phyloP scores from a whole-genome alignment of 2,797 vertebrate species.

The Ptychadena robeensis region DNA sequence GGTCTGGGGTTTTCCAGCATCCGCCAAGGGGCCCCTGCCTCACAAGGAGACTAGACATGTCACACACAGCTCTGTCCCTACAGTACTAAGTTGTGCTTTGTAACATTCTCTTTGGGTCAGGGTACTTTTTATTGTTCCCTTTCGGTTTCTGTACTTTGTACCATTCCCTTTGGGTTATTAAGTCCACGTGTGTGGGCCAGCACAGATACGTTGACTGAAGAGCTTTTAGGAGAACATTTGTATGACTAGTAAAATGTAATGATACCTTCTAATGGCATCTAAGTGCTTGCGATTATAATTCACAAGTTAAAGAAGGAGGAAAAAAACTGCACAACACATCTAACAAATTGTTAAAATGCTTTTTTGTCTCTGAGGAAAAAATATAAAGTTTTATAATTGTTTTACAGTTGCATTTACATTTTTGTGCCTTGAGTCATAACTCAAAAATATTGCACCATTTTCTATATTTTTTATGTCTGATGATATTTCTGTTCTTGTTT shows the following conservation, averaged over 20 bases:
- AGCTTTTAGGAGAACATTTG: neutral
- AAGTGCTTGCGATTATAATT: constrained; percentile 13
- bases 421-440: neutral
- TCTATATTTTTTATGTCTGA: neutral
- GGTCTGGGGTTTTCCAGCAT: too few species aligned
- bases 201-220: neutral
- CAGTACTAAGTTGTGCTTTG: too few species aligned
- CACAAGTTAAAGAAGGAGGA: neutral
- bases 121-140: too few species aligned
- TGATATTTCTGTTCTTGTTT: constrained; percentile 1
- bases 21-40: too few species aligned
- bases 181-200: neutral
- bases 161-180: neutral
- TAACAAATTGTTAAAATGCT: constrained; percentile 10
- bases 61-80: too few species aligned
- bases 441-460: neutral
- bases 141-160: too few species aligned
- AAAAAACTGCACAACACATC: neutral
- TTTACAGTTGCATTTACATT: constrained; percentile 1
- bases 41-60: too few species aligned
- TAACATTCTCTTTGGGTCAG: too few species aligned
- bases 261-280: neutral
- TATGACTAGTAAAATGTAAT: neutral
- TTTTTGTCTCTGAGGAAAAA: neutral
- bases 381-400: constrained; percentile 4